Base-by-base conservation (phyloP, 2,797 vertebrate species). In the Cossypha niveicapilla region DNA sequence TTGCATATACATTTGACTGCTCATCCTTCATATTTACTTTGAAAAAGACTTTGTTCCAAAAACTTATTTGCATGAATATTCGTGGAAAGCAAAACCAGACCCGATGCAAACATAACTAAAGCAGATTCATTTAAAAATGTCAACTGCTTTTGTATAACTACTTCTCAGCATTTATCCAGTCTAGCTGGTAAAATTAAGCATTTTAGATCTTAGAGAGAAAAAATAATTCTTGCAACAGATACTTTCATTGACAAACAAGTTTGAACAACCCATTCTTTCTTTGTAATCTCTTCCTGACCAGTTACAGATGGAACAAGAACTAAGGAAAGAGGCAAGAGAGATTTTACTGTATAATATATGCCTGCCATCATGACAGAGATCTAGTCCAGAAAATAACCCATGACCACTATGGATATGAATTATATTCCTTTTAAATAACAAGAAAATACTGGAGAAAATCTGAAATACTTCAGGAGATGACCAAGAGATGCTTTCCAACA, bases 331-430 rank as follows among this genome's bases (percentile, higher is more conserved):
- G 15, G 10, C 10, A 56, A 54, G 67, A 56, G 41, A 62, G 22
- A 76, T 80, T 95, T 67, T 74, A 61, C 13, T 65, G n/a, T 79
- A 35, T 50, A 70, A 54, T n/a, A 15, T 65, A 47, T 30, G 18
- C 21, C 57, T 94, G 93, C 53, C 56, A 67, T 81, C 60, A 66
- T 73, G 44, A 90, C 50, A 88, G 79, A 86, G 60, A 78, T 65
- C 39, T 88, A 84, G 85, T 89, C 61, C 56, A 86, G 85, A 94
- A 95, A 95, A 93, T 76, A 96, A 81, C 14, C 44, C 35, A 32
- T 63, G 84, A 92, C 56, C 51, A 45, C 45, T 76, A 34, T 60
- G 48, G 27, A 67, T 56, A 37, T 84, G 84, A 96, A 84, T 81
- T 84, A 45, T 53, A 32, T 86, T 83, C 71, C 44, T 82, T 77